Conservation (phyloP, 2,888 invertebrate genomes). For the Oscheius sp. region DNA sequence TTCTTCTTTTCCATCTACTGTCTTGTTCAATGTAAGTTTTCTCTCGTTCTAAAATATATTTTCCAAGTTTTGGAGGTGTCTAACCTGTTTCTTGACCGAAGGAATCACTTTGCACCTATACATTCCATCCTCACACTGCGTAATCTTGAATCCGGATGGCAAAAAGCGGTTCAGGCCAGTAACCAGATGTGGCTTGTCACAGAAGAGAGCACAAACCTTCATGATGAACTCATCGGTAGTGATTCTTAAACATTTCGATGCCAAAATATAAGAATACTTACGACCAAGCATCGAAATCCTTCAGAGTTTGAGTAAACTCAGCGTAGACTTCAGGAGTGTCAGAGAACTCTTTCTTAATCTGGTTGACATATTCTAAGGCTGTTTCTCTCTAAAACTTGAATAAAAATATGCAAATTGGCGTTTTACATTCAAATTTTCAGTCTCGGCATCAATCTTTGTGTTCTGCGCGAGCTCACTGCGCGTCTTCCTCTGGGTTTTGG, state of each 20-base stretch:
- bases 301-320: slow-evolving; percentile 16
- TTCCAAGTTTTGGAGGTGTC: no score
- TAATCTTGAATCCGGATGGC: slow-evolving; percentile 3
- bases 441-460: no score
- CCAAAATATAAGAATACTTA: background rate
- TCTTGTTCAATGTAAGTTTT: no score
- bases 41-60: no score
- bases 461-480: no score
- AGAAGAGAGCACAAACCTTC: slow-evolving; percentile 16
- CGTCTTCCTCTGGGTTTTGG: no score
- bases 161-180: slow-evolving; percentile 15
- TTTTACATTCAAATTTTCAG: background rate
- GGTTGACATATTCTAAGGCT: slow-evolving; percentile 13
- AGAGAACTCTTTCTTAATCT: slow-evolving; percentile 14
- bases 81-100: background rate
- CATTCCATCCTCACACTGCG: background rate
- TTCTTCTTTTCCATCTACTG: no score
- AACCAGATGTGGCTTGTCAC: slow-evolving; percentile 7
- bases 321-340: slow-evolving; percentile 12
- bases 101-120: slow-evolving; percentile 12
- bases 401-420: background rate
- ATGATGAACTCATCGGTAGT: slow-evolving; percentile 14
- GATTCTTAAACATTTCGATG: background rate
- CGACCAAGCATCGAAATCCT: slow-evolving; percentile 19
- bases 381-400: background rate